These are phyloP conservation scores for Cygnus olor DNA, from an alignment of 2,797 vertebrate genomes.

Conservation along the genomic window DNA sequence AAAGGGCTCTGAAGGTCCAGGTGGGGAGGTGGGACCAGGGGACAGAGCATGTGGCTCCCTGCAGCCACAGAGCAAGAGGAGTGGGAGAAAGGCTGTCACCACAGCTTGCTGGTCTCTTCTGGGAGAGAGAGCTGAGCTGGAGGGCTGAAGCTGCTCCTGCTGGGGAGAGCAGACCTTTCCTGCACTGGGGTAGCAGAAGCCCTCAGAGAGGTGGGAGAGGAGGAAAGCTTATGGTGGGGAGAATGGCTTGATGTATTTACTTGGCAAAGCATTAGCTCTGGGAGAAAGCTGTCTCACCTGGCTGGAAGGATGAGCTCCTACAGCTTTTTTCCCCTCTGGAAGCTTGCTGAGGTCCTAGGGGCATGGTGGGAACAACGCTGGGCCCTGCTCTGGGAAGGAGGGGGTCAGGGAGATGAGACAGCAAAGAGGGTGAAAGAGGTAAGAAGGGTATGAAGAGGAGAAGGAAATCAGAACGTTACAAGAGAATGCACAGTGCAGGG, in stretches of 20 bases:
- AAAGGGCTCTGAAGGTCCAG: rapidly evolving
- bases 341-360: neutral
- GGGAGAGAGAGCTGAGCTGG: neutral
- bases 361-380: neutral
- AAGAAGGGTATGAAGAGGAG: neutral
- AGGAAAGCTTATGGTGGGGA: neutral
- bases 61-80: neutral
- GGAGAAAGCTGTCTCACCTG: neutral
- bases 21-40: neutral
- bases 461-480: neutral
- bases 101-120: neutral
- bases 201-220: neutral
- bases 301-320: neutral
- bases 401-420: neutral
- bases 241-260: neutral
- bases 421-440: neutral
- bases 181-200: neutral
- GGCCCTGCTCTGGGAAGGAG: neutral
- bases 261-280: neutral
- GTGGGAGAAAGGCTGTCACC: neutral
- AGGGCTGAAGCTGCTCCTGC: neutral
- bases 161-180: neutral
- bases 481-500: neutral
- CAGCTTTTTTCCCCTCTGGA: neutral
- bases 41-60: neutral